phyloP scores from a whole-genome alignment of 1,140 invertebrate genomes.

The Hypsibius dujardini region DNA sequence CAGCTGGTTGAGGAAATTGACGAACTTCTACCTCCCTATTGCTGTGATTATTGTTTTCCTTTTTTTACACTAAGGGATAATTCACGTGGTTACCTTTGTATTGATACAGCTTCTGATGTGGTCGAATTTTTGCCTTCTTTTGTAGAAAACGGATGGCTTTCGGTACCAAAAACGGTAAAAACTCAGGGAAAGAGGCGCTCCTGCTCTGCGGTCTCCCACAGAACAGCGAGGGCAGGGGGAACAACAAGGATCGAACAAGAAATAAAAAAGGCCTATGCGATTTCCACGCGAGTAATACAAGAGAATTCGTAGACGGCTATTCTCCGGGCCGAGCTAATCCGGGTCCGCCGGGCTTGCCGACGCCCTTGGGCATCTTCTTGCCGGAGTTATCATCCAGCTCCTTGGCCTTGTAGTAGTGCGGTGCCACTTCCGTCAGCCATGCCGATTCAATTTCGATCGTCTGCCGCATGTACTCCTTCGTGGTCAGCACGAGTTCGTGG shows the following conservation, averaged over 20 bases:
- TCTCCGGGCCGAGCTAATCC: not conserved
- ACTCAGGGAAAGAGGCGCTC: not conserved
- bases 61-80: too few species aligned
- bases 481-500: conserved; percentile 91
- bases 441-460: conserved; percentile 79
- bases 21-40: too few species aligned
- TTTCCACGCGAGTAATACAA: too few species aligned
- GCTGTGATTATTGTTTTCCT: too few species aligned
- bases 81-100: too few species aligned
- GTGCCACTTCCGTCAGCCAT: conserved; percentile 91
- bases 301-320: not conserved
- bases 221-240: not conserved
- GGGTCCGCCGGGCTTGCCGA: conserved; percentile 43
- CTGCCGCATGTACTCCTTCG: conserved; percentile 90
- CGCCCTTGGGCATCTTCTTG: conserved; percentile 85
- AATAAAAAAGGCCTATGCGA: not conserved
- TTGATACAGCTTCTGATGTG: too few species aligned
- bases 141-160: not conserved
- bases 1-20: too few species aligned
- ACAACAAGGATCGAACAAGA: not conserved
- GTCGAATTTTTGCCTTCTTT: too few species aligned
- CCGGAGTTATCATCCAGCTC: conserved; percentile 81
- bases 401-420: conserved; percentile 88
- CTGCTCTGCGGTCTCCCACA: not conserved
- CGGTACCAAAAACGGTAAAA: not conserved